phyloP scores from a whole-genome alignment of 2,797 vertebrate species.

The Acestrorhynchus altus region DNA sequence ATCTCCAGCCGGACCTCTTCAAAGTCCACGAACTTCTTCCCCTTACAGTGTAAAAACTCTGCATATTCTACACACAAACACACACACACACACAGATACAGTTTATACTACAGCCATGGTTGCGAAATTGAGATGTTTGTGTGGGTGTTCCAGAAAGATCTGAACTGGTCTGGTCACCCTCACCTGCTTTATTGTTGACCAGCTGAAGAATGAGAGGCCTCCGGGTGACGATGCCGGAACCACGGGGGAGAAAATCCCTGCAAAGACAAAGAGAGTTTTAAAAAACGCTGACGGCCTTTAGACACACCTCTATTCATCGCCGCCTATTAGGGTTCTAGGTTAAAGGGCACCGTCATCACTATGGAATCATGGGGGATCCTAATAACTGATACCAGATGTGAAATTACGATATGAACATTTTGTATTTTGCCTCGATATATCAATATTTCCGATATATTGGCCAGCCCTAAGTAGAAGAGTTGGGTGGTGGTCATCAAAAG shows the following conservation, averaged over 20 bases:
- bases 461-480: no score
- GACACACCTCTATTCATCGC: no score
- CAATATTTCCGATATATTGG: no score
- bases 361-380: no score
- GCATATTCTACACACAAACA: conserved; percentile 85
- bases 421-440: no score
- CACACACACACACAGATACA: conserved; percentile 22
- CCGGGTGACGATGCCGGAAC: conserved; percentile 95
- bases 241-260: conserved; percentile 98
- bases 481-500: no score
- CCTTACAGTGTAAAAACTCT: conserved; percentile 96
- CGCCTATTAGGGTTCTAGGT: no score
- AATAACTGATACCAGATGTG: no score
- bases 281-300: neutral
- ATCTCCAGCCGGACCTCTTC: conserved; percentile 95
- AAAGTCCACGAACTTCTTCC: conserved; percentile 95
- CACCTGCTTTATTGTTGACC: conserved; percentile 96
- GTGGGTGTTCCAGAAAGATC: neutral
- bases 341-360: no score
- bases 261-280: conserved; percentile 5
- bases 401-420: no score
- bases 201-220: conserved; percentile 96
- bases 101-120: no score
- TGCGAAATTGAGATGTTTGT: neutral
- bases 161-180: conserved; percentile 7